These are phyloP conservation scores for Dendroctonus valens DNA, from an alignment of 1,140 invertebrate species.

Conservation along the genomic window DNA sequence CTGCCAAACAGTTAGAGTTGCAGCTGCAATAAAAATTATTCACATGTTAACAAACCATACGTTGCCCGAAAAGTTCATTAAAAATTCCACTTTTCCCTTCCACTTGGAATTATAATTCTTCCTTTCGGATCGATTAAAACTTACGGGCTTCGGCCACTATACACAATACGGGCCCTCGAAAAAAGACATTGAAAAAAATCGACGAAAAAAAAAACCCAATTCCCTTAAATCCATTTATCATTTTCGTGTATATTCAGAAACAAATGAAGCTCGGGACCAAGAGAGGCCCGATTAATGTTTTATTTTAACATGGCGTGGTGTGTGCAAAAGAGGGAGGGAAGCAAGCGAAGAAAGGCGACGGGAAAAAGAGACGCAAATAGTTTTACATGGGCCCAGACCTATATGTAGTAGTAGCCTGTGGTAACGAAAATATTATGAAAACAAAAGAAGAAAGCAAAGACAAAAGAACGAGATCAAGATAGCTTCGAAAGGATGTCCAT, in stretches of 20 bases:
- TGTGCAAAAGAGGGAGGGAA: constrained; percentile 2
- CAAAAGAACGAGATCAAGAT: constrained; percentile 8
- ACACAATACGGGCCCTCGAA: too few species aligned
- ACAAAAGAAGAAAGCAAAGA: constrained; percentile 10
- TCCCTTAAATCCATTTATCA: constrained; percentile 30
- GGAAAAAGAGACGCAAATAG: background rate
- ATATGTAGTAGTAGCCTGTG: constrained; percentile 23
- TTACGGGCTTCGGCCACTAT: background rate
- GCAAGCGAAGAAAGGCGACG: background rate
- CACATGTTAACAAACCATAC: constrained; percentile 1
- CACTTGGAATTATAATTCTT: background rate
- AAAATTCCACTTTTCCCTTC: constrained; percentile 7
- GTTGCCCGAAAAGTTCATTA: background rate
- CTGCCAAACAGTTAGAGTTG: too few species aligned
- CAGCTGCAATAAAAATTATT: too few species aligned
- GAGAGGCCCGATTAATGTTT: constrained; percentile 23
- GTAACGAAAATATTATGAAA: constrained; percentile 32
- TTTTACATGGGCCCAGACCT: constrained; percentile 1
- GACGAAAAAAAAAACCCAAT: constrained; percentile 22
- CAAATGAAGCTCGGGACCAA: constrained; percentile 21
- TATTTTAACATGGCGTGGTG: constrained; percentile 13
- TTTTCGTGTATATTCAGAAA: constrained; percentile 31
- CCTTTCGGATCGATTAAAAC: constrained; percentile 10
- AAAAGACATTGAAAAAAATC: constrained; percentile 6
- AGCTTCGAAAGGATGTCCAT: background rate